Percentiles rank a stretch among this genome's conserved stretches.
phyloP scores from a whole-genome alignment of 2,888 invertebrate genomes.

The Drosophila recens region DNA sequence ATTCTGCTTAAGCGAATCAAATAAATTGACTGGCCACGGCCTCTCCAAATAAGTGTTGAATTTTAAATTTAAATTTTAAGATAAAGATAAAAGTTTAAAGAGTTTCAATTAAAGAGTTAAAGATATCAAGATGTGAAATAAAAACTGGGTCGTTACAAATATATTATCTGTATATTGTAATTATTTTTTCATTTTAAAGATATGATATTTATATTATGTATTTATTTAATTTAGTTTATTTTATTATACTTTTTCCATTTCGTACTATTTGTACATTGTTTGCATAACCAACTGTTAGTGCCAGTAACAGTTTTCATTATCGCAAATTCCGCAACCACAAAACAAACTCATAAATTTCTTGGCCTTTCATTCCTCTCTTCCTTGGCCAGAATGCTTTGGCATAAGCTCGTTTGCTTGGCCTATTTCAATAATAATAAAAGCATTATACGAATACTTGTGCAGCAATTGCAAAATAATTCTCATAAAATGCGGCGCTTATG shows the following conservation, averaged over 20 bases:
- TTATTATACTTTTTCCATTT: not conserved
- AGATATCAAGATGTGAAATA: no score
- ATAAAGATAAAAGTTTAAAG: not conserved
- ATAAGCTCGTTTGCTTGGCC: constrained; percentile 57
- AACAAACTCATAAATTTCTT: constrained; percentile 43
- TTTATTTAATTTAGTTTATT: not conserved
- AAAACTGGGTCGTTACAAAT: no score
- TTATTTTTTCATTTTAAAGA: not conserved
- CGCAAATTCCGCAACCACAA: constrained; percentile 14
- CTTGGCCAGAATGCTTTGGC: no score
- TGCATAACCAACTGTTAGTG: not conserved
- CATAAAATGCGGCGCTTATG: constrained; percentile 61
- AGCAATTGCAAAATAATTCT: constrained; percentile 63
- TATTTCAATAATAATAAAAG: constrained; percentile 69
- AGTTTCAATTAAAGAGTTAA: not conserved
- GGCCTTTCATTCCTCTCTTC: no score
- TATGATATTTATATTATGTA: not conserved
- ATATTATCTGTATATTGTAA: no score
- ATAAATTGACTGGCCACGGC: constrained; percentile 20
- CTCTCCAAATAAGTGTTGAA: not conserved
- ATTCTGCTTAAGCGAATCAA: constrained; percentile 12
- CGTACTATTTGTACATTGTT: not conserved
- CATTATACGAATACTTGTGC: constrained; percentile 60
- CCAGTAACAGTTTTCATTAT: constrained; percentile 31
- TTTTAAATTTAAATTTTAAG: constrained; percentile 16